Evolutionary conservation across 2,888 invertebrate species (phyloP), one percentile per base, ranked within the genome.

Genomic region (Ashinkailepas kermadecensis): DNA sequence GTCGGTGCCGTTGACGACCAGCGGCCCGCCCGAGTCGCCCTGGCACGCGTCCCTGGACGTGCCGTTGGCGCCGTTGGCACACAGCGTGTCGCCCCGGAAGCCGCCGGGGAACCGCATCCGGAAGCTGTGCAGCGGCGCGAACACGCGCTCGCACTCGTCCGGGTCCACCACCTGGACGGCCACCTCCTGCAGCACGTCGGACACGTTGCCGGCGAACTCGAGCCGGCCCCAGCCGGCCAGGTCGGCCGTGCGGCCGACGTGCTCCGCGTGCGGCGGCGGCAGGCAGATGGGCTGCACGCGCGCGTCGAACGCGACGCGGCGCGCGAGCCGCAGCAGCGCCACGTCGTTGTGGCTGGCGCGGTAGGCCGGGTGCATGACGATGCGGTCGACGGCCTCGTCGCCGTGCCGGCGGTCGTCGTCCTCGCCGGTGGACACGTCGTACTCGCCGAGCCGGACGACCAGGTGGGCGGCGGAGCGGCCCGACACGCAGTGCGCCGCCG

Each of bases 321-420:
- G 56, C 13, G 13, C 15, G 21, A 80, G 80, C n/a, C 39, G 59
- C 39, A 80, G 62, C 59, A 80, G 80, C 54, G 80, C 80, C 21
- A 80, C 15, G 80, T 80, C 80, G 80, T 80, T 57, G 59, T 80
- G 62, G 12, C 6, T 3, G 70, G 13, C 39, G 39, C 23, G 25
- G 70, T 39, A 39, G 39, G 8, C 23, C 12, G 70, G 70, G 80
- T 80, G 65, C 62, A 2, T 21, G 9, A 64, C 23, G 62, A 64
- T 39, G 15, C 21, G 59, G 18, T 11, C 9, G 11, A 80, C 21
- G n/a, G 15, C 21, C 54, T 3, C 7, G 21, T 59, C 80, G 54
- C 59, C 12, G 59, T 7, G 12, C 59, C 21, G 58, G 21, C 11
- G 39, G 80, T 54, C 59, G 21, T 9, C 58, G 62, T 18, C 18